These are phyloP conservation scores for Spodoptera litura DNA, from an alignment of 1,140 invertebrate genomes.

Conservation along the genomic window DNA sequence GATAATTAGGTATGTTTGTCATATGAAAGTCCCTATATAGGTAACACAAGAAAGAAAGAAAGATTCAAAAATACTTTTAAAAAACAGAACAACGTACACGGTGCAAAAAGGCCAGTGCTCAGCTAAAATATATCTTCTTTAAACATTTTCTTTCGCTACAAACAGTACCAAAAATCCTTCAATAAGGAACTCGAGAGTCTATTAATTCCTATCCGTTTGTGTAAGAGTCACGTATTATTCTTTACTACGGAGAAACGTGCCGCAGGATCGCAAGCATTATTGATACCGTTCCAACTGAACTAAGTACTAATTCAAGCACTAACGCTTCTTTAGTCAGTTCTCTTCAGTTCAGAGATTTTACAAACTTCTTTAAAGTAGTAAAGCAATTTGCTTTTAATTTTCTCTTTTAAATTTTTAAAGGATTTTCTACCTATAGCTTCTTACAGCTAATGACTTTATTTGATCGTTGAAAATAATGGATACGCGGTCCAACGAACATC, in stretches of 20 bases:
- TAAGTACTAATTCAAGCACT: not conserved
- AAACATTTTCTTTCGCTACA: too few species aligned
- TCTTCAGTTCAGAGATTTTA: not conserved
- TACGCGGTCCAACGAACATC: too few species aligned
- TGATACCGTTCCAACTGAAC: constrained; percentile 11
- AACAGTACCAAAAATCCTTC: not conserved
- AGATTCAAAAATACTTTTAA: too few species aligned
- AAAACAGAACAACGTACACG: too few species aligned
- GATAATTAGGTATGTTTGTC: too few species aligned
- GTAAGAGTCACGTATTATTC: constrained; percentile 25
- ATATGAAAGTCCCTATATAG: too few species aligned
- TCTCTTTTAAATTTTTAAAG: constrained; percentile 17
- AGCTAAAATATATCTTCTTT: too few species aligned
- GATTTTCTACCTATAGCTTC: too few species aligned
- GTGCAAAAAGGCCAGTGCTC: too few species aligned
- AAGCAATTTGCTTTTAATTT: constrained; percentile 28
- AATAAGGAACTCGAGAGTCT: constrained; percentile 7
- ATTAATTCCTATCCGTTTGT: constrained; percentile 19
- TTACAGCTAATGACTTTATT: not conserved
- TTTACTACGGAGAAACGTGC: constrained; percentile 1
- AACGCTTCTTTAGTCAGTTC: not conserved
- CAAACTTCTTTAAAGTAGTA: not conserved
- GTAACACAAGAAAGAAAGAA: too few species aligned
- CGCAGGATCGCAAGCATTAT: not conserved
- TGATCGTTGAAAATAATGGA: too few species aligned